A percentile compares a stretch with the other conserved stretches of the same genome.
phyloP scores from a whole-genome alignment of 2,113 vertebrate genomes.

The Triplophysa dalaica region DNA sequence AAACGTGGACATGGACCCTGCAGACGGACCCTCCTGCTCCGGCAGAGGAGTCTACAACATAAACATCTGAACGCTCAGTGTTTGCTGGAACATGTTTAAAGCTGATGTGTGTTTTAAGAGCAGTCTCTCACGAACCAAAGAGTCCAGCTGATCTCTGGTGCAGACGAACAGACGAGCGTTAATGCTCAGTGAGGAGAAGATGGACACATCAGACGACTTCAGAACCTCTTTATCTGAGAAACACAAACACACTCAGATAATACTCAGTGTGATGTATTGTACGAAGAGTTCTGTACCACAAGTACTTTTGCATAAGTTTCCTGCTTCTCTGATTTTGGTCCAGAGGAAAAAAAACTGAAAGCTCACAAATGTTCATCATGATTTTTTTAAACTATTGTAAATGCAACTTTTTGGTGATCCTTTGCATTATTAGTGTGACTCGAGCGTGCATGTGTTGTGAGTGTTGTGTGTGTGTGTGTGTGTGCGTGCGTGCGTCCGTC shows the following conservation, averaged over 20 bases:
- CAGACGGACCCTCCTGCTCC: conserved; percentile 91
- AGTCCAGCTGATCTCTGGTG: conserved; percentile 88
- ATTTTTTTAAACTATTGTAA: too few species aligned
- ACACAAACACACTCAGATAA: neutral
- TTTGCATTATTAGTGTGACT: too few species aligned
- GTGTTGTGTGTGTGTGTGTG: too few species aligned
- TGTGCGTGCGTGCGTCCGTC: too few species aligned
- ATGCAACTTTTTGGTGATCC: too few species aligned
- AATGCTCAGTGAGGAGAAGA: conserved; percentile 92
- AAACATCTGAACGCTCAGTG: conserved; percentile 34
- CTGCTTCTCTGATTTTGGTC: too few species aligned
- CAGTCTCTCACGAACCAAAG: conserved; percentile 81
- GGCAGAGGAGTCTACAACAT: conserved; percentile 82
- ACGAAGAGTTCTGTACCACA: too few species aligned
- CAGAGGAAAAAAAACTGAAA: too few species aligned
- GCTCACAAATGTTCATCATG: too few species aligned
- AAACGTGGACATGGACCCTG: conserved; percentile 85
- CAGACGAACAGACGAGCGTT: conserved; percentile 94
- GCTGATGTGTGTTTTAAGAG: neutral
- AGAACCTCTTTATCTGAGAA: conserved; percentile 89
- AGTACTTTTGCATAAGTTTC: too few species aligned
- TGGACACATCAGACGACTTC: conserved; percentile 90
- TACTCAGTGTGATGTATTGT: too few species aligned
- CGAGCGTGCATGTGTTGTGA: too few species aligned
- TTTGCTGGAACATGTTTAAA: neutral